Percentiles rank a stretch among this genome's conserved stretches.
Conservation (phyloP, 2,888 invertebrate species). For the Ecdyonurus torrentis region DNA sequence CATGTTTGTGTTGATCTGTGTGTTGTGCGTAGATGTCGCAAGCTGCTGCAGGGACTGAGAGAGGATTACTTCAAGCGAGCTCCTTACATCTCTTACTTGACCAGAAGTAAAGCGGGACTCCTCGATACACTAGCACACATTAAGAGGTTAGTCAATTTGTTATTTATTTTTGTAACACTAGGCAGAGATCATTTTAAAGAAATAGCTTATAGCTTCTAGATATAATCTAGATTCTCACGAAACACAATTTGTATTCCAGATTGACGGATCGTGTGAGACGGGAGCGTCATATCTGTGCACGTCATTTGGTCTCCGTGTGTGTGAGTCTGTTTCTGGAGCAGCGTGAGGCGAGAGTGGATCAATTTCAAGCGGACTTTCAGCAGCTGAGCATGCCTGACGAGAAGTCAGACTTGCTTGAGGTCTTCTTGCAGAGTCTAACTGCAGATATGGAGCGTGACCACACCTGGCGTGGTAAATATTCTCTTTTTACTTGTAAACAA, state of each 20-base stretch:
- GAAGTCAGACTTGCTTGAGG: slow-evolving; percentile 74
- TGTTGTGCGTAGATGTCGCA: slow-evolving; percentile 48
- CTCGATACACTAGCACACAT: slow-evolving; percentile 57
- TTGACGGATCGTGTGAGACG: slow-evolving; percentile 41
- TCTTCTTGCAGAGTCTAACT: slow-evolving; percentile 54
- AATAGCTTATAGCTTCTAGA: slow-evolving; percentile 12
- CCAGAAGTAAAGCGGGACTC: slow-evolving; percentile 61
- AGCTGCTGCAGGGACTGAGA: slow-evolving; percentile 52
- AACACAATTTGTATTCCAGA: too few relatives aligned
- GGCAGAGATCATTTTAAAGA: slow-evolving; percentile 5
- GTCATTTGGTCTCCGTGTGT: slow-evolving; percentile 56
- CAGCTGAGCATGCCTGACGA: slow-evolving; percentile 71
- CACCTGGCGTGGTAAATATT: slow-evolving; percentile 49
- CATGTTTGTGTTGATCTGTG: too few relatives aligned
- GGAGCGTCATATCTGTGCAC: slow-evolving; percentile 53
- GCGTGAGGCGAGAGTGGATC: slow-evolving; percentile 49
- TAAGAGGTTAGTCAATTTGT: slow-evolving; percentile 32
- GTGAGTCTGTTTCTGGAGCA: slow-evolving; percentile 66
- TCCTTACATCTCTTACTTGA: slow-evolving; percentile 68
- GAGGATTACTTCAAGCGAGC: slow-evolving; percentile 60
- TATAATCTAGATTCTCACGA: too few relatives aligned
- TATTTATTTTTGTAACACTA: background rate
- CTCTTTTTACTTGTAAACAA: background rate
- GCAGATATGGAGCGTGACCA: slow-evolving; percentile 50
- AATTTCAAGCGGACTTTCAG: slow-evolving; percentile 67